Base-by-base conservation (phyloP, 2,113 vertebrate species). In the Salvator merianae region DNA sequence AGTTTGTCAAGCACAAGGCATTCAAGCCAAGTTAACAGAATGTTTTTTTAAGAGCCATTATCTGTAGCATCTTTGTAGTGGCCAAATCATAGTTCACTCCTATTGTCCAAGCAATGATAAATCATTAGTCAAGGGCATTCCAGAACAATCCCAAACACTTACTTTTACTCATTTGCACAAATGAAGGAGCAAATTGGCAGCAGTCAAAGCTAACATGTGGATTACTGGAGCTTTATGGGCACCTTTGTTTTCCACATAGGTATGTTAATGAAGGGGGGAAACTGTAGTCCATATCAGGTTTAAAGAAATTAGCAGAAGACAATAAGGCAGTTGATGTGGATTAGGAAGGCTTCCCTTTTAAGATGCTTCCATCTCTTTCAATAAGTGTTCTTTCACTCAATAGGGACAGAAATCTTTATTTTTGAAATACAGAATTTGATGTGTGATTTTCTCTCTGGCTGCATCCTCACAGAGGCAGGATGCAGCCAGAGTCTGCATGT, bases 61-160 rank as follows among this genome's bases (percentile, higher is more conserved):
- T 90, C 91, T 79, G 86, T 53, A 77, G n/a, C 77, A 78, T 79
- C 86, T 86, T 89, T 77, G 50, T 78, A 88, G 34, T 78, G 53
- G 82, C 59, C 65, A 89, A 91, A 79, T 90, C 75, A 90, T 70
- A 85, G 82, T 79, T 73, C 79, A 85, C 55, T 85, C 81, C 81
- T 92, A 94, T 94, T 93, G 89, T 92, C 32, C 22, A 55, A 71
- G 3, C 84, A 93, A 88, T 82, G 86, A 77, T 16, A 73, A 84
- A 53, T 86, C 79, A 87, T 90, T 95, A 93, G 86, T 89, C 92
- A 91, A 88, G 88, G 47, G 74, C 77, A 88, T 78, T 85, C 69
- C 65, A 74, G 69, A 77, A 84, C 71, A 82, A 59, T 34, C 40
- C 55, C 18, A 20, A 53, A 53, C 79, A 82, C 90, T 91, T 91